Base-by-base conservation (phyloP, 1,140 invertebrate species). In the Limonius californicus region DNA sequence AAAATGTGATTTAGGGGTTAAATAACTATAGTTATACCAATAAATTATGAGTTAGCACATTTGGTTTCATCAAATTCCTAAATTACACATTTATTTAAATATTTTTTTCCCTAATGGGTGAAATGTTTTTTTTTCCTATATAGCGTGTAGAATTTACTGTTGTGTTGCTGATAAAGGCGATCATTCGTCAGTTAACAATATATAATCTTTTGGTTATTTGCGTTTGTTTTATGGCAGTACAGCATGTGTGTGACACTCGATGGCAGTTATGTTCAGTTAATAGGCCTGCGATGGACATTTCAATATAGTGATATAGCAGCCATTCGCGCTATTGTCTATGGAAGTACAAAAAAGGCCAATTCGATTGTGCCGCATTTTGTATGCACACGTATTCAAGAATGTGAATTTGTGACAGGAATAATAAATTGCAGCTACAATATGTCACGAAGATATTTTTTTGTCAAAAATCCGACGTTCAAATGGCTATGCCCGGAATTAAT, bases 251-350 rank as follows among this genome's bases (percentile, higher is more conserved):
- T 71, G 70, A 71, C 70, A 63, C 54, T 60, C 59, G 59, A 65
- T 56, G 65, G 66, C 68, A 66, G 68, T 70, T 66, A 70, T 70
- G 66, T 68, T 61, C 67, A 54, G 63, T 61, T 69, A 67, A 70
- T 70, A 67, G 69, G 62, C 61, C 68, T 71, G 69, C 54, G 54
- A 60, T 61, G 67, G 67, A 70, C 69, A 69, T 69, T 70, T 70
- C 67, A 70, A 70, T 70, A 69, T 65, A 63, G 32, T 45, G 55
- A 50, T 59, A 62, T 35, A 62, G 56, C 55, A 47, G 19, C 50
- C 27, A 59, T 66, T 64, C 56, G 23, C 59, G 60, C 59, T 61
- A 61, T 61, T 61, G 59, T 61, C 59, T 61, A 30, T 61, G 43
- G n/a, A 45, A 30, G 47, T 32, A 43, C 16, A 61, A 54, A 61